Evolutionary conservation across 2,888 invertebrate genomes (phyloP), one percentile per base, ranked within the genome.

Genomic region (Therioaphis trifolii): DNA sequence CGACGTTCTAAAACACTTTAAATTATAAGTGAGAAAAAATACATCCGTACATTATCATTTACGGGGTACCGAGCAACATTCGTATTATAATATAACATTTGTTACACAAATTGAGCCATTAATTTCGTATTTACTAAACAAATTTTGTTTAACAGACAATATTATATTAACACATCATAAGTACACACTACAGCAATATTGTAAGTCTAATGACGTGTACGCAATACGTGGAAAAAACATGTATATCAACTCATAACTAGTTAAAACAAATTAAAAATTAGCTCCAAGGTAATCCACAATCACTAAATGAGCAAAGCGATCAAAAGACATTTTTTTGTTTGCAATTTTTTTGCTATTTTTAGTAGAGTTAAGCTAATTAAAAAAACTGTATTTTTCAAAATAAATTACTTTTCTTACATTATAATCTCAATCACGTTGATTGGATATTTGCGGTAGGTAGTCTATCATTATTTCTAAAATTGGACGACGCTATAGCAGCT

Each of bases 221-320:
- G 43, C 0, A 43, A n/a, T n/a, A n/a, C n/a, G 24, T 27, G 27
- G 49, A 21, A 27, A 76, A 76, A 46, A 69, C 79, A 40, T 21
- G 69, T 69, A 40, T 79, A 55, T 5, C 52, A 40, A 79, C 55
- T 40, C 68, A 24, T 69, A 79, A 79, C 55, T 68, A 79, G 69
- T 79, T 79, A 69, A 69, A 79, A 43, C 68, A 43, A 55, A 79
- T 79, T 43, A 43, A 79, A 79, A 69, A 18, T 29, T 24, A 43
- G 27, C 43, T 71, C 4, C 69, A 80, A 80, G 79, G 79, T 58
- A n/a, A 80, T 55, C 79, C 58, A 71, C 79, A 71, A 80, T 80
- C 79, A 69, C 79, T 55, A 4, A 52, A 52, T 21, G 15, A 15
- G 21, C 11, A n/a, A 27, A 5, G 9, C n/a, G 75, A 61, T 21